phyloP scores from a whole-genome alignment of 2,113 vertebrate species.

The Girardinichthys multiradiatus region DNA sequence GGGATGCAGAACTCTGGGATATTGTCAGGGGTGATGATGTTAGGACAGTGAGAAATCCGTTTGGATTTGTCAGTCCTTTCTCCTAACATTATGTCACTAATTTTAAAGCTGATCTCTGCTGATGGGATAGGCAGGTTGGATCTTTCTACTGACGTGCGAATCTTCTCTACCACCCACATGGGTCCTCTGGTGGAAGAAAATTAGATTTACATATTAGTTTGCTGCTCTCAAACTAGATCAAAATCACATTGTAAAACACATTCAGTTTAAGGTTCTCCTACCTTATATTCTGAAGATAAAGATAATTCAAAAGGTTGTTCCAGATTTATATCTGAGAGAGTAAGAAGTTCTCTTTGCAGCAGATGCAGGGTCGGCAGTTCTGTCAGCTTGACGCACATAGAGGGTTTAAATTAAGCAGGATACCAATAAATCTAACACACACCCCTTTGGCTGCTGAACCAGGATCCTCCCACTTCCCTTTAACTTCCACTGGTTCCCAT shows the following conservation, averaged over 20 bases:
- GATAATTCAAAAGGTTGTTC: slow-evolving; percentile 41
- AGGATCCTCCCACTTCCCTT: slow-evolving; percentile 62
- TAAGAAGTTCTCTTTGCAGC: slow-evolving; percentile 29
- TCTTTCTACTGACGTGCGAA: slow-evolving; percentile 78
- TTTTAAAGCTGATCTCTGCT: slow-evolving; percentile 75
- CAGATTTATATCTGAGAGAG: slow-evolving; percentile 11
- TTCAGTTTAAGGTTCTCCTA: slow-evolving; percentile 40
- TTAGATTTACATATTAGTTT: not conserved
- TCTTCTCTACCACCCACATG: slow-evolving; percentile 82
- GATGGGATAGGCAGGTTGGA: slow-evolving; percentile 71
- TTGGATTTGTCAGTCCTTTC: slow-evolving; percentile 75
- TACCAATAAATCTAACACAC: slow-evolving; percentile 55
- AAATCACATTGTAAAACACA: not conserved
- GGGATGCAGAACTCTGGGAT: slow-evolving; percentile 85
- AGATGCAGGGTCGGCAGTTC: slow-evolving; percentile 50
- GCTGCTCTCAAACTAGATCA: not conserved
- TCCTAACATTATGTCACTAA: slow-evolving; percentile 79
- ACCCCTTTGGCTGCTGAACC: slow-evolving; percentile 50
- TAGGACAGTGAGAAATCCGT: slow-evolving; percentile 75
- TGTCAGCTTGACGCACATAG: slow-evolving; percentile 56
- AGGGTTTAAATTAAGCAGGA: slow-evolving; percentile 74
- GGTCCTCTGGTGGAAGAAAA: slow-evolving; percentile 41
- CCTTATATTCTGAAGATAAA: slow-evolving; percentile 46
- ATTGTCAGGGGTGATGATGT: slow-evolving; percentile 83
- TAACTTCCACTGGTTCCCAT: slow-evolving; percentile 66